Evolutionary conservation across 2,888 invertebrate genomes (phyloP), one percentile per base, ranked within the genome.

Genomic region (Mactromeris polynyma): DNA sequence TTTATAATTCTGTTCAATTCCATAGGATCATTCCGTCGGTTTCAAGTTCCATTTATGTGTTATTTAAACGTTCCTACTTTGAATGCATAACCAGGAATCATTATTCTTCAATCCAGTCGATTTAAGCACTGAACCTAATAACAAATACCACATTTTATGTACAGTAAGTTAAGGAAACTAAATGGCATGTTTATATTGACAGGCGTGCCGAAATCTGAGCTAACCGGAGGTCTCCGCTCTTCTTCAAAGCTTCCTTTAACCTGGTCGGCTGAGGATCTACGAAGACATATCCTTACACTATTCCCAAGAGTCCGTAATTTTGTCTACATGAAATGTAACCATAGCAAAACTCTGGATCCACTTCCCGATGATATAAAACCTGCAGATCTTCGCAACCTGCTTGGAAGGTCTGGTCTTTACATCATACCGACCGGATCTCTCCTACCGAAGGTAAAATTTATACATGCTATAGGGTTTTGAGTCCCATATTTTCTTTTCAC

Each of bases 351-450:
- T 21, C 87, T 92, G 38, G 90, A 90, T 38, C 89, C 90, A 19
- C 88, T 92, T n/a, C 92, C 92, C 7, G 89, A 90, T 26, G 90
- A 90, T 42, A 86, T 90, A 21, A 89, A 89, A 69, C 92, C 92
- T 4, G 77, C 81, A 38, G 92, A 92, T 83, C 78, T 92, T 2
- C 87, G 92, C 9, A 80, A 89, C 73, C 80, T 90, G 21, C 85
- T 92, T 2, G 90, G 92, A 9, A 33, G 92, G 54, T 92, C 92
- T 14, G 92, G 90, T 3, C 89, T 92, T 1, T 92, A 92, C 58
- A 88, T 92, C 33, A 85, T 92, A 31, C 92, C 92, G 0, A 88
- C 87, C 6, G 92, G 89, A 33, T 79, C 89, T 17, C 87, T 92
- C 1, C 64, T 90, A 36, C 90, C 92, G 33, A 92, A 90, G 88